These are phyloP conservation scores for Calyptommatus sinebrachiatus DNA, from an alignment of 2,113 vertebrate species.

Conservation along the genomic window DNA sequence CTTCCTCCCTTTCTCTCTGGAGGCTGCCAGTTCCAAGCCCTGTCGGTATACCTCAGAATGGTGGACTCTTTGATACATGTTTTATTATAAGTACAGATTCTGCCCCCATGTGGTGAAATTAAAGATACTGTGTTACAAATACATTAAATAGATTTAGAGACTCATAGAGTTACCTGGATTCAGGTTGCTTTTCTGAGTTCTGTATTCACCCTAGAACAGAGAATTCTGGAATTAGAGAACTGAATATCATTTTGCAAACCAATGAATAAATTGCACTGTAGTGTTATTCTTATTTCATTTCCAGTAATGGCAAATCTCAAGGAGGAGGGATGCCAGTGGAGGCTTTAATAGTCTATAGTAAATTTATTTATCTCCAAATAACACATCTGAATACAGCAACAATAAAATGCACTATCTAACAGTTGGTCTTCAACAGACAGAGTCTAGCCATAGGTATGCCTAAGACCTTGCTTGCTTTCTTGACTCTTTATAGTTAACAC, in stretches of 20 bases:
- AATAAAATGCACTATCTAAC: neutral
- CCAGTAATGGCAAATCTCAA: neutral
- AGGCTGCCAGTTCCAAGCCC: no score
- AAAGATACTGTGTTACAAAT: neutral
- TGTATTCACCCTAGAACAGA: slow-evolving; percentile 4
- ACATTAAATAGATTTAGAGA: neutral
- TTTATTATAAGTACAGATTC: no score
- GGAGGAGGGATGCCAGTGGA: neutral
- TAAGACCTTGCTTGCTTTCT: neutral
- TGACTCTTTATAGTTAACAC: neutral
- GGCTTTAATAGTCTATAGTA: neutral
- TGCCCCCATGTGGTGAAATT: slow-evolving; percentile 3
- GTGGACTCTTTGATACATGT: no score
- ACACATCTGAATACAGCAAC: neutral
- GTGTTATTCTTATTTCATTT: neutral
- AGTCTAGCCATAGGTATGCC: neutral
- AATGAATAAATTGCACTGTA: neutral
- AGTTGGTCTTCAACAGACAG: neutral
- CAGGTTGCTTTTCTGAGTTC: neutral
- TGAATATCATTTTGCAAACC: neutral
- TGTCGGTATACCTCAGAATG: no score
- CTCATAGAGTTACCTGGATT: neutral
- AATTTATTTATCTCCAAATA: neutral
- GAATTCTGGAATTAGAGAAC: neutral
- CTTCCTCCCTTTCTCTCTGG: no score